Percentiles rank a stretch among this genome's conserved stretches.
Evolutionary conservation across 2,113 vertebrate species (phyloP).

Genomic region (Saguinus imperator): DNA sequence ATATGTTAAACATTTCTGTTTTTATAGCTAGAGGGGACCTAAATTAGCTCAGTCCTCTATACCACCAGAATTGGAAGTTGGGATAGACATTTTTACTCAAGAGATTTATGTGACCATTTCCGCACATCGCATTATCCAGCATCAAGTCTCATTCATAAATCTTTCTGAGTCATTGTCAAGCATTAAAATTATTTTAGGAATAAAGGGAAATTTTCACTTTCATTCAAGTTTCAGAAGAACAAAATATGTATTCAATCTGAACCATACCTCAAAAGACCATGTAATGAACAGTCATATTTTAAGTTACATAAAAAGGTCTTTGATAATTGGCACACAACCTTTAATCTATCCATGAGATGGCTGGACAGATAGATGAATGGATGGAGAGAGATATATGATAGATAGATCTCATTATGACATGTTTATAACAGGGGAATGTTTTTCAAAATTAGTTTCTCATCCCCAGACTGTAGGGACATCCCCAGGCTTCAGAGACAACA

Average conservation of each 20-base stretch:
- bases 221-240: not conserved
- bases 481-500: not conserved
- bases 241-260: not conserved
- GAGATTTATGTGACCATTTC: constrained; percentile 25
- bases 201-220: not conserved
- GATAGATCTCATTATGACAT: not conserved
- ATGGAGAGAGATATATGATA: not conserved
- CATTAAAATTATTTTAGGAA: constrained; percentile 37
- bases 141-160: constrained; percentile 8
- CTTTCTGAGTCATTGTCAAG: not conserved
- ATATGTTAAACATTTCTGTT: not conserved
- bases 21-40: not conserved
- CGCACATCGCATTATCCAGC: constrained; percentile 4
- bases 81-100: constrained; percentile 3
- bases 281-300: not conserved
- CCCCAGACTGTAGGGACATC: not conserved
- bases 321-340: not conserved
- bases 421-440: not conserved
- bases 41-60: not conserved
- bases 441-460: not conserved
- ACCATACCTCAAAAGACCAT: not conserved
- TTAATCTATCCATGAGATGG: not conserved
- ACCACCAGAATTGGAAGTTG: not conserved
- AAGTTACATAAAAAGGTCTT: not conserved
- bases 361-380: not conserved